Evolutionary conservation across 2,113 vertebrate species (phyloP), one percentile per base, ranked within the genome.

Genomic region (Thalassoma bifasciatum): DNA sequence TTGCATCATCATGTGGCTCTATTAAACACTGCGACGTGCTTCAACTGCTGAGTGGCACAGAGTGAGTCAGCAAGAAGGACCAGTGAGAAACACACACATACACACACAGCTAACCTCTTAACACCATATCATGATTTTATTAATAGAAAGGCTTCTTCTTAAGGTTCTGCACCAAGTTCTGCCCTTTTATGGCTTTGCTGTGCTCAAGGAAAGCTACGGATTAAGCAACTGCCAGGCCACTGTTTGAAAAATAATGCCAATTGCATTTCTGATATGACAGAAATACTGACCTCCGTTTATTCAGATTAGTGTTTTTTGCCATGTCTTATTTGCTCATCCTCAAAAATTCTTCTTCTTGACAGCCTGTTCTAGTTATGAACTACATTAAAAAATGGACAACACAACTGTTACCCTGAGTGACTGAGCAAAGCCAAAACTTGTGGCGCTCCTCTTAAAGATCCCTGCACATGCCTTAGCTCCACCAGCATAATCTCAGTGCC

Each of bases 21-120:
- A 89, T 89, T 89, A 90, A 89, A 87, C 76, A 73, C 42, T 78
- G 54, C 78, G 67, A 89, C 86, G 82, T 92, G 92, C 85, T 77
- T 59, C 11, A 91, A 88, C 84, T 93, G 90, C 89, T 66, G 85
- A 92, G 80, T 60, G 81, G 87, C 83, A 79, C 74, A 79, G 79
- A 75, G 77, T 93, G 92, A 93, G 86, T 93, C 92, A 92, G 92
- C 87, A 34, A 81, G 81, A 88, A 80, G 70, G 54, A 81, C 71
- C 65, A 61, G 67, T 53, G 66, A 52, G 64, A 64, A 64, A 77
- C 56, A 62, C 72, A 69, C 61, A 46, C 34, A 46, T 60, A 34
- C 50, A 22, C 75, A 54, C 51, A 34, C 49, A 66, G 9, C 3
- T 7, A 21, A 61, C 62, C 62, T 59, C 66, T 72, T 75, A 79